Conservation (phyloP, 2,888 invertebrate species). For the Silvanus unidentatus region DNA sequence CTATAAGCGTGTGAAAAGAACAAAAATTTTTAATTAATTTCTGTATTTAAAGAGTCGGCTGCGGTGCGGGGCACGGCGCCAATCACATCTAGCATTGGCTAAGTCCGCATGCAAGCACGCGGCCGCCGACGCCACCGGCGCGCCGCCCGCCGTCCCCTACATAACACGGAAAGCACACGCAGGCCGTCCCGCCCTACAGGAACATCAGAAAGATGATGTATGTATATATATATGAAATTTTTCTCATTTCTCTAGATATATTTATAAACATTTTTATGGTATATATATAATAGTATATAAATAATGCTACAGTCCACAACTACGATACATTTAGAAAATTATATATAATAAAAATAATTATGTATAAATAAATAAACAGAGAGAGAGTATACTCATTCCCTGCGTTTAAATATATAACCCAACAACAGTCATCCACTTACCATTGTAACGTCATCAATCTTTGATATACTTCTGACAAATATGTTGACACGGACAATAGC, state of each 20-base stretch:
- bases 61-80: slow-evolving; percentile 42
- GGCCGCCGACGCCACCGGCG: slow-evolving; percentile 19
- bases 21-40: slow-evolving; percentile 29
- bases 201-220: slow-evolving; percentile 13
- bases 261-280: too few relatives aligned
- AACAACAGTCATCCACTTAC: slow-evolving; percentile 63
- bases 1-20: slow-evolving; percentile 53
- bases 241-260: slow-evolving; percentile 6
- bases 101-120: slow-evolving; percentile 37
- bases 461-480: slow-evolving; percentile 97
- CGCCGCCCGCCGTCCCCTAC: slow-evolving; percentile 24
- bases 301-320: slow-evolving; percentile 38
- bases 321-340: slow-evolving; percentile 18
- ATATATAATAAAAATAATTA: too few relatives aligned
- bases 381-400: slow-evolving; percentile 32
- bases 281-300: slow-evolving; percentile 16
- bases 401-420: slow-evolving; percentile 19
- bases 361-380: slow-evolving; percentile 37
- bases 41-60: slow-evolving; percentile 20
- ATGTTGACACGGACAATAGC: slow-evolving; percentile 96
- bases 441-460: slow-evolving; percentile 99
- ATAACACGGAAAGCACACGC: slow-evolving; percentile 14
- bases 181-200: slow-evolving; percentile 31
- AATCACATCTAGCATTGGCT: slow-evolving; percentile 45
- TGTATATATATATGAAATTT: too few relatives aligned